Evolutionary conservation across 53 echinoderm and acorn worm species (phyloP).

Genomic region (Echinarachnius parma): DNA sequence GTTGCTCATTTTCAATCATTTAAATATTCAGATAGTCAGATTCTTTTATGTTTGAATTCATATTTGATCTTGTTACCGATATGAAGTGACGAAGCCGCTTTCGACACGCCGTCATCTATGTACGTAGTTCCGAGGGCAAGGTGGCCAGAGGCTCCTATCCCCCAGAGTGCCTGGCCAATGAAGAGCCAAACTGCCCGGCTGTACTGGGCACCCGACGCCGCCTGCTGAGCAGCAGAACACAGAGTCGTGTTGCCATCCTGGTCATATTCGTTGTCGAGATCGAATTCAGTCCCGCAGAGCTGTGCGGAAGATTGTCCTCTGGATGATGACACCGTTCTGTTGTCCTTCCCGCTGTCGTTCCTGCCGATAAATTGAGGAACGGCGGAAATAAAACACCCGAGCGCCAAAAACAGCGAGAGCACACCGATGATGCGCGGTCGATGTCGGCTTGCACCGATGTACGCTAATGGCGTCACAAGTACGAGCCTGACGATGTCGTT

Average conservation of each 20-base stretch:
- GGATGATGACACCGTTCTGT: too few species aligned
- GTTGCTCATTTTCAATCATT: too few species aligned
- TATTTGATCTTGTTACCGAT: too few species aligned
- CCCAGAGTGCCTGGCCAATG: slow-evolving; percentile 26
- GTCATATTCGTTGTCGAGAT: neutral
- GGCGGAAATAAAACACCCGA: slow-evolving; percentile 51
- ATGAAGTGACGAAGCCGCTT: slow-evolving; percentile 12
- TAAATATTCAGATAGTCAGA: too few species aligned
- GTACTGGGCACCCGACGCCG: slow-evolving; percentile 33
- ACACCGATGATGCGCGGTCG: slow-evolving; percentile 62
- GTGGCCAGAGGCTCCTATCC: slow-evolving; percentile 16
- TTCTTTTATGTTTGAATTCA: too few species aligned
- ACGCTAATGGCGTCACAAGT: slow-evolving; percentile 24
- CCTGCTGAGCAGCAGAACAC: slow-evolving; percentile 16
- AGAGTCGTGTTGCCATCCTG: neutral
- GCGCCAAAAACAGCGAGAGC: slow-evolving; percentile 41
- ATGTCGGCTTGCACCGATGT: slow-evolving; percentile 32
- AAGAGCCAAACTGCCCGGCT: slow-evolving; percentile 26
- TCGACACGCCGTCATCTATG: slow-evolving; percentile 29
- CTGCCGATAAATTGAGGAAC: slow-evolving; percentile 59
- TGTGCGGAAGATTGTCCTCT: too few species aligned
- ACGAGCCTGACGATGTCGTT: slow-evolving; percentile 32
- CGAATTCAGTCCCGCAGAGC: too few species aligned
- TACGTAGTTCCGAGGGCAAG: slow-evolving; percentile 32
- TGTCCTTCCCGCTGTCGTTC: too few species aligned